phyloP scores from a whole-genome alignment of 1,140 invertebrate species.

The Octopus bimaculoides region DNA sequence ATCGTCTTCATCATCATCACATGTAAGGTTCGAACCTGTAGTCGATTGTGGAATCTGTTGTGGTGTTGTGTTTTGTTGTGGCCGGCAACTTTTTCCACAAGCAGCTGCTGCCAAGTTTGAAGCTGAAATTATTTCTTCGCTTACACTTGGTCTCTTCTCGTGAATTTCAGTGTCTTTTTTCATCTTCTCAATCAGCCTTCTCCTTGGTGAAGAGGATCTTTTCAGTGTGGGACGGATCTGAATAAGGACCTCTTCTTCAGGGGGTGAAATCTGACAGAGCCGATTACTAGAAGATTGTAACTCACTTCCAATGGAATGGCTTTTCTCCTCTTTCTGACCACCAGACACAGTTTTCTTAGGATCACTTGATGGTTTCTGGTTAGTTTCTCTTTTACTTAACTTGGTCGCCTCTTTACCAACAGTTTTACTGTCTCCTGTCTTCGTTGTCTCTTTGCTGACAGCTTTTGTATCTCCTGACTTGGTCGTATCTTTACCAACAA shows the following conservation, averaged over 20 bases:
- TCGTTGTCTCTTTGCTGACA: too few species aligned
- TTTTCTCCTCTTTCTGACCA: too few species aligned
- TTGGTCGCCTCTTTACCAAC: too few species aligned
- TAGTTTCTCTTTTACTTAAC: too few species aligned
- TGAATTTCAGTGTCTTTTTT: neutral
- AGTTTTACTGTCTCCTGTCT: too few species aligned
- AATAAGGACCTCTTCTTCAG: neutral
- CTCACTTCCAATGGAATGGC: too few species aligned
- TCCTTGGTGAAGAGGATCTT: neutral
- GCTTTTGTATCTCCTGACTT: too few species aligned
- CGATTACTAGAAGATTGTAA: too few species aligned
- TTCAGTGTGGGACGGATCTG: neutral
- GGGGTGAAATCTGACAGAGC: neutral
- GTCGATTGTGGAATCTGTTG: neutral
- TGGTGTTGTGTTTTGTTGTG: neutral
- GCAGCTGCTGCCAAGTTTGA: neutral
- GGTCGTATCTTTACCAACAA: too few species aligned
- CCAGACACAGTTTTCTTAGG: too few species aligned
- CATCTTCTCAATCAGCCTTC: constrained; percentile 1
- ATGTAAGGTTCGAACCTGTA: neutral
- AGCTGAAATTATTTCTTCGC: neutral
- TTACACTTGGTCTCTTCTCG: neutral
- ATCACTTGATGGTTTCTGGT: too few species aligned
- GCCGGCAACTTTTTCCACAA: neutral
- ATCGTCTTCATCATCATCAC: neutral